Conservation (phyloP, 1,140 invertebrate species). For the Drosophila grimshawi region DNA sequence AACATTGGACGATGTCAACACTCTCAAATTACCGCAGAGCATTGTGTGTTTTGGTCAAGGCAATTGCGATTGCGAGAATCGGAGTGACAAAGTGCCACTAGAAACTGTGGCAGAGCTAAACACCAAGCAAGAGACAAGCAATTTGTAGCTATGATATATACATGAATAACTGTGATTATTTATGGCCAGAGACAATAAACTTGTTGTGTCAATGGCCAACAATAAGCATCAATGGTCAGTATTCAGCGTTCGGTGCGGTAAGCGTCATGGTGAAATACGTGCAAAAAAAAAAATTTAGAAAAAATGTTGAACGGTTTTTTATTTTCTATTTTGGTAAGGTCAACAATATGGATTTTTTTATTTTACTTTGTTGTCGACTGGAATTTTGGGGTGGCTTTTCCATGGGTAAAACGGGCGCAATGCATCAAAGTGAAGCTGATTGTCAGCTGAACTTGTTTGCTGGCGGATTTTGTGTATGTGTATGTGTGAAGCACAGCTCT, state of each 20-base stretch:
- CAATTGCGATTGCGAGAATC: conserved; percentile 33
- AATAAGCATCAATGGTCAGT: conserved; percentile 54
- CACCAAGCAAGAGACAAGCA: conserved; percentile 19
- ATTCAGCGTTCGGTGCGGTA: conserved; percentile 11
- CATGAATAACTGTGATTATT: conserved; percentile 62
- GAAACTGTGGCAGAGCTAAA: conserved; percentile 35
- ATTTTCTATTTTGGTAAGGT: conserved; percentile 51
- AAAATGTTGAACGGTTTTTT: conserved; percentile 45
- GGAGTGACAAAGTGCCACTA: conserved; percentile 71
- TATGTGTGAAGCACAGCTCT: conserved; percentile 46
- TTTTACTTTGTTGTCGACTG: conserved; percentile 10
- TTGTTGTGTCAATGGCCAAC: conserved; percentile 73
- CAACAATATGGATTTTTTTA: conserved; percentile 33
- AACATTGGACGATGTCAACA: conserved; percentile 22
- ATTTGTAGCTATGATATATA: conserved; percentile 2
- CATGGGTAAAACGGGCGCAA: conserved; percentile 31
- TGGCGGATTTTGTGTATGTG: conserved; percentile 59
- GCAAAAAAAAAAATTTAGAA: conserved; percentile 18
- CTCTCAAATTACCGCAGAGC: background rate
- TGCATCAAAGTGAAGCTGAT: conserved; percentile 63
- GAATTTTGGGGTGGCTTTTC: conserved; percentile 36
- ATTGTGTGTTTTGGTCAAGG: conserved; percentile 64
- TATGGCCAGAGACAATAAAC: conserved; percentile 70
- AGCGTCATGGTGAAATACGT: conserved; percentile 48
- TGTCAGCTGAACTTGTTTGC: conserved; percentile 76